Base-by-base conservation (phyloP, 2,797 vertebrate genomes). In the Phoeniculus purpureus region DNA sequence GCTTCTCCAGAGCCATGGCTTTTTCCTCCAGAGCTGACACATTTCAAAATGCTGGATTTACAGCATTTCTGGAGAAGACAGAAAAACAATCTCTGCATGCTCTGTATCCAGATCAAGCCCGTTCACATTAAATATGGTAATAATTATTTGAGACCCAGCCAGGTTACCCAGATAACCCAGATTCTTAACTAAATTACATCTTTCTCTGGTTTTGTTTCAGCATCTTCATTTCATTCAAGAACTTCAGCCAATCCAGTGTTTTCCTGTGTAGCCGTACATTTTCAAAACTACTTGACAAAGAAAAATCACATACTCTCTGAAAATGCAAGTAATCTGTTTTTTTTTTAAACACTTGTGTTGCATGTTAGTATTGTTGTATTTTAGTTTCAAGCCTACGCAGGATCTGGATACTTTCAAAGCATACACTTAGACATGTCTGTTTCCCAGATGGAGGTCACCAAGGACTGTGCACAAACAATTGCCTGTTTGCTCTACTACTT, bases 161-260 rank as follows among this genome's bases (percentile, higher is more conserved):
- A 21, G 29, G 18, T 78, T 79, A 77, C 47, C 88, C 32, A 71
- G 65, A 65, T 23, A 64, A 60, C 67, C 82, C 75, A 15, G 37
- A 82, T 86, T 86, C 75, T 74, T 76, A 84, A 85, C 55, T 80
- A 86, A 91, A 76, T 45, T n/a, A 77, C 14, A 23, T 54, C 29
- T 82, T 83, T 32, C 16, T 79, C 84, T 75, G 37, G 6, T 43
- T 88, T 68, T 80, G 54, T 67, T 82, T 52, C 47, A 16, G 21
- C 26, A 26, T n/a, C 66, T 85, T 92, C 32, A 48, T 75, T 75
- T 87, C 11, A 54, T 81, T 83, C 64, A 62, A 55, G 50, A 40
- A 48, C 45, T 79, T 88, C 47, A 77, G n/a, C 62, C 61, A 86
- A 93, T 88, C 47, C 19, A 21, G 72, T 4, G 29, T 68, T 75